Base-by-base conservation (phyloP, 2,888 invertebrate genomes). In the Eupithecia insigniata region DNA sequence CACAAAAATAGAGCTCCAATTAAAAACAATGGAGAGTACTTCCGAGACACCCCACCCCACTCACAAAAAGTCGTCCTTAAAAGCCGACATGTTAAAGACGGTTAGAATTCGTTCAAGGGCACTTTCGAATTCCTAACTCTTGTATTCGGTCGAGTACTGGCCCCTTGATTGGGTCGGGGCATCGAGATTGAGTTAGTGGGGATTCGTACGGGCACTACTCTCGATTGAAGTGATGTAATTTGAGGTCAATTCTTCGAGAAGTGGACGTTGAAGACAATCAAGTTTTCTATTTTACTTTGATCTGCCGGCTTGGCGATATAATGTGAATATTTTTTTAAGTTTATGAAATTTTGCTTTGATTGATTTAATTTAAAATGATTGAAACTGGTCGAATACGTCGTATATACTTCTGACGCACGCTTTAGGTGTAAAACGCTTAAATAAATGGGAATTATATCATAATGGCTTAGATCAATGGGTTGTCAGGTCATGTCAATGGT, bases 171-270 rank as follows among this genome's bases (percentile, higher is more conserved):
- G 89, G 88, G 89, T 90, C 83, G 85, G 85, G 85, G 86, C 87
- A 89, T 90, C 87, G 87, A 87, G 87, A 90, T 89, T 85, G 84
- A 86, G 89, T 86, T 85, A 86, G 87, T 81, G 88, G 86, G 83
- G 84, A 85, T 82, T 78, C 78, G 76, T 72, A 70, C 74, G 78
- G 74, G 75, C 74, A 79, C 77, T 79, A 75, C 76, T 75, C 75
- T 70, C 72, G 69, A 71, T 46, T 70, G 68, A 43, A 79, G 76
- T 78, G 76, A 77, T 78, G 78, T 77, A 79, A 78, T 79, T 79
- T 78, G 67, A 74, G 77, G 78, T 80, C 77, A 70, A 75, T 80
- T 80, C 75, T 70, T 71, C 71, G 74, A 73, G 77, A 76, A 73
- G 72, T 73, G 66, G 67, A 69, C 65, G 78, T 71, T 74, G 75